A percentile compares a stretch with the other conserved stretches of the same genome.
Conservation (phyloP, 2,888 invertebrate species). For the Phrixothrix hirtus region DNA sequence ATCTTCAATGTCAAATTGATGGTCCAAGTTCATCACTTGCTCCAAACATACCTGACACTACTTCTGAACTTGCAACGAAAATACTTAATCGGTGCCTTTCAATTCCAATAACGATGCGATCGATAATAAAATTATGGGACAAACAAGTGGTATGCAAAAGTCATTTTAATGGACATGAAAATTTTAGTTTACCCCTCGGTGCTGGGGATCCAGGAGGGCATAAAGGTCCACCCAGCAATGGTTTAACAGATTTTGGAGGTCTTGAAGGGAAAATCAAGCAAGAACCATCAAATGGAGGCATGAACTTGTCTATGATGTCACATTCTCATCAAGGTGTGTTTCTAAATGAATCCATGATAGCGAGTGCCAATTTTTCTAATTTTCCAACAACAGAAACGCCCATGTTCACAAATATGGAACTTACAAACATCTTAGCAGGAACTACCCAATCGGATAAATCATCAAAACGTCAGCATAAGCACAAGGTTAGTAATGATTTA, state of each 20-base stretch:
- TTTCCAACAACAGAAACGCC: constrained; percentile 44
- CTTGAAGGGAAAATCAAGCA: constrained; percentile 51
- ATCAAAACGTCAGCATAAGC: constrained; percentile 59
- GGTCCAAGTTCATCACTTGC: constrained; percentile 59
- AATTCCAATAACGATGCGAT: constrained; percentile 88
- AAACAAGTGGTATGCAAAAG: constrained; percentile 63
- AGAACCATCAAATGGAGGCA: constrained; percentile 51
- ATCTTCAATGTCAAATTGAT: constrained; percentile 77
- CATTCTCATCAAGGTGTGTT: constrained; percentile 50
- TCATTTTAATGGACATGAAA: constrained; percentile 57
- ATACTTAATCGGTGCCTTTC: constrained; percentile 88
- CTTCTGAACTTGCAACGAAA: constrained; percentile 63
- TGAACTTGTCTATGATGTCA: constrained; percentile 43
- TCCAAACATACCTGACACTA: constrained; percentile 52
- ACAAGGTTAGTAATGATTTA: constrained; percentile 66
- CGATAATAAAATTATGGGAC: constrained; percentile 85
- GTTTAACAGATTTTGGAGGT: constrained; percentile 56
- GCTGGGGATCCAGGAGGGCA: constrained; percentile 69
- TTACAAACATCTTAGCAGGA: constrained; percentile 50
- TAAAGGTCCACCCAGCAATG: constrained; percentile 49
- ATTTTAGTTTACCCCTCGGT: constrained; percentile 70
- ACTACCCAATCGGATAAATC: constrained; percentile 41
- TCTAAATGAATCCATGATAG: constrained; percentile 52
- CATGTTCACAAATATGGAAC: constrained; percentile 49
- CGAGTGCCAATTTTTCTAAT: constrained; percentile 51